These are phyloP conservation scores for Triplophysa yarkandensis DNA, from an alignment of 2,797 vertebrate genomes.

Conservation along the genomic window DNA sequence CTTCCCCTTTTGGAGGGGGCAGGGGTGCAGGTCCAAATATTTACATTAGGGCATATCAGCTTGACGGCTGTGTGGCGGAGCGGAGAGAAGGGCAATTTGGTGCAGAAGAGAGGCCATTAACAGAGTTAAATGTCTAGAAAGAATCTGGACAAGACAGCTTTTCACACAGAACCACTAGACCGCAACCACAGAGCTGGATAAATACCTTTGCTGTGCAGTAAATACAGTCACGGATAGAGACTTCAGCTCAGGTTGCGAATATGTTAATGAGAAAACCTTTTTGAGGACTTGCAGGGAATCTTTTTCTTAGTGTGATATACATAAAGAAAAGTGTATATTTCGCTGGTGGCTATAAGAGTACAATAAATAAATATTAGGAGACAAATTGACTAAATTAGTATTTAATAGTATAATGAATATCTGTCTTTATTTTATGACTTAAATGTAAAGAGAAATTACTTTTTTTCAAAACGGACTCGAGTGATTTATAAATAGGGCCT, in stretches of 20 bases:
- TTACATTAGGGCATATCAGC: slow-evolving; percentile 70
- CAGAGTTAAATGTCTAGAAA: slow-evolving; percentile 72
- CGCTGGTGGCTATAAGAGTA: too few species aligned
- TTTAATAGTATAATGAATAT: too few species aligned
- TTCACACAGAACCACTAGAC: slow-evolving; percentile 61
- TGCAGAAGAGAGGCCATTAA: slow-evolving; percentile 70
- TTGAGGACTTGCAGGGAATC: neutral
- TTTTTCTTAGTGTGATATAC: neutral
- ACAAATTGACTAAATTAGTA: too few species aligned
- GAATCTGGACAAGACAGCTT: slow-evolving; percentile 67
- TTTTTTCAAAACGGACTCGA: too few species aligned
- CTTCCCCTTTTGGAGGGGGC: slow-evolving; percentile 56
- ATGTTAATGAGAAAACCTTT: slow-evolving; percentile 8
- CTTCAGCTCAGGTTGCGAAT: slow-evolving; percentile 27
- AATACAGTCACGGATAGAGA: slow-evolving; percentile 27
- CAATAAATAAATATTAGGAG: too few species aligned
- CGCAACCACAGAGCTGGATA: slow-evolving; percentile 33
- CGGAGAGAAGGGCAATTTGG: slow-evolving; percentile 61
- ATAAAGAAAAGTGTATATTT: too few species aligned
- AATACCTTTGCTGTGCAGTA: slow-evolving; percentile 40
- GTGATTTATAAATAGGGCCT: neutral
- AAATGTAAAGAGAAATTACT: too few species aligned
- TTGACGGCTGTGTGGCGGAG: slow-evolving; percentile 65
- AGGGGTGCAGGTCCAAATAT: slow-evolving; percentile 67
- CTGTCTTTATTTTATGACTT: too few species aligned